Conservation (phyloP, 2,113 vertebrate genomes). For the Bujurquina vittata region DNA sequence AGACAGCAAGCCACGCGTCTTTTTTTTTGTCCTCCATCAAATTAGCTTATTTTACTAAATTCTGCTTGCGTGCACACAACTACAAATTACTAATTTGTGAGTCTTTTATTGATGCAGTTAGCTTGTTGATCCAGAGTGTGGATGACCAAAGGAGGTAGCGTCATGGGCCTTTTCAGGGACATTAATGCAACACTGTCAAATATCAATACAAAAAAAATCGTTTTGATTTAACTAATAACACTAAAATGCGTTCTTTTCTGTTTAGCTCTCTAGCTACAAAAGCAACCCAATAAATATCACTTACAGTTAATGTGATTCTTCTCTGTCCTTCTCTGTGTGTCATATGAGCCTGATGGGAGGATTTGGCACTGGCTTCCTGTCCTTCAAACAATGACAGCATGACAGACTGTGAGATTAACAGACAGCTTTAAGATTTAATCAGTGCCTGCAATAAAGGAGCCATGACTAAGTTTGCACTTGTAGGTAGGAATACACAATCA, state of each 20-base stretch:
- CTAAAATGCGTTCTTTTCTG: background rate
- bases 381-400: background rate
- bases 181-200: background rate
- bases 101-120: slow-evolving; percentile 19
- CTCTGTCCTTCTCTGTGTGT: slow-evolving; percentile 3
- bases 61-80: background rate
- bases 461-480: slow-evolving; percentile 24
- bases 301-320: background rate
- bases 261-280: background rate
- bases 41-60: background rate
- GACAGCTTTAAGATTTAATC: slow-evolving; percentile 38
- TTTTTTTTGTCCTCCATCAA: background rate
- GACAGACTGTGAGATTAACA: slow-evolving; percentile 44
- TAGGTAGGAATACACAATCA: background rate
- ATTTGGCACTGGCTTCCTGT: slow-evolving; percentile 17
- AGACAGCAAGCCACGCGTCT: background rate
- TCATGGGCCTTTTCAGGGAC: background rate
- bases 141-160: background rate
- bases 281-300: background rate
- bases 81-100: slow-evolving; percentile 16
- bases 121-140: background rate
- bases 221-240: background rate
- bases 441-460: background rate
- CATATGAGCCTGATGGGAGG: slow-evolving; percentile 21
- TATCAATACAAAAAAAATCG: background rate